Conservation (phyloP, 2,113 vertebrate genomes). For the Upupa epops region DNA sequence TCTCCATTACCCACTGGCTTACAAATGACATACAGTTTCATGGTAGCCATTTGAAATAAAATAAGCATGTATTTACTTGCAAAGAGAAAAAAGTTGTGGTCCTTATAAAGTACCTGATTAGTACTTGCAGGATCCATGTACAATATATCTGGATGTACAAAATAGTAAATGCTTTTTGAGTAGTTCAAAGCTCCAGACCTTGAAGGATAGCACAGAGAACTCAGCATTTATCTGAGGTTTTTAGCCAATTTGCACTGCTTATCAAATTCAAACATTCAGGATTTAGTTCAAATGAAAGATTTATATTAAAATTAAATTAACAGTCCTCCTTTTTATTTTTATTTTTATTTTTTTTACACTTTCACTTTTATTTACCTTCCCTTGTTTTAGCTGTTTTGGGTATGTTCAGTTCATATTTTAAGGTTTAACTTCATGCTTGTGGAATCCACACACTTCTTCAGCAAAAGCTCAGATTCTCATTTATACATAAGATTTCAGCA, state of each 20-base stretch:
- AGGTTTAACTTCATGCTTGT: background rate
- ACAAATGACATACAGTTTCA: background rate
- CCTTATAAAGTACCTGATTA: background rate
- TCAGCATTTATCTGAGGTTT: background rate
- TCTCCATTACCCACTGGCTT: background rate
- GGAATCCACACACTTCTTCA: background rate
- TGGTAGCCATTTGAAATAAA: background rate
- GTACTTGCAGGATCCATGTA: background rate
- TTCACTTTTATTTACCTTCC: background rate
- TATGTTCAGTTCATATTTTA: background rate
- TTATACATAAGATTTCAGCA: background rate
- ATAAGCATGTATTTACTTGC: background rate
- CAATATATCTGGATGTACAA: constrained; percentile 29
- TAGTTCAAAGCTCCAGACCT: background rate
- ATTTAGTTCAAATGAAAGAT: background rate
- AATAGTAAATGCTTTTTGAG: background rate
- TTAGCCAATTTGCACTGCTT: background rate
- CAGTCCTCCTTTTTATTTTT: background rate
- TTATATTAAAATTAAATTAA: background rate
- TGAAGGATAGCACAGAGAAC: background rate
- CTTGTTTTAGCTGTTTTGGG: background rate
- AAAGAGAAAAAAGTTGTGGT: background rate
- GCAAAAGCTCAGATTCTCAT: background rate
- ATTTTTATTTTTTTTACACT: background rate
- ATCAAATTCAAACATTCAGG: background rate